Evolutionary conservation across 2,888 invertebrate genomes (phyloP).

Genomic region (Patella caerulea): DNA sequence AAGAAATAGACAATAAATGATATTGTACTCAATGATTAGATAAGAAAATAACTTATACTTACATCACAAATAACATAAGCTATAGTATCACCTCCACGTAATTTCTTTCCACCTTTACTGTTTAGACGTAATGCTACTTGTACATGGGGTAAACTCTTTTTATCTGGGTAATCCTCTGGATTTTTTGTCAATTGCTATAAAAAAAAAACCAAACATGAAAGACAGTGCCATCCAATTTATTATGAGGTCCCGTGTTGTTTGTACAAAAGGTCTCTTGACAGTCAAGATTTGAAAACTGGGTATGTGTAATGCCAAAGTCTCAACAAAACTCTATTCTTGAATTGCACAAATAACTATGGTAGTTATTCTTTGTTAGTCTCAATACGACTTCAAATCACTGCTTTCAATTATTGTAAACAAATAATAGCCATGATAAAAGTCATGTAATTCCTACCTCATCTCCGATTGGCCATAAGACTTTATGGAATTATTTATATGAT

Average conservation of each 20-base stretch:
- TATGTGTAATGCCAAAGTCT: background rate
- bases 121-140: slow-evolving; percentile 93
- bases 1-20: background rate
- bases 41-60: slow-evolving; percentile 21
- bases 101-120: slow-evolving; percentile 79
- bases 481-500: too few species aligned
- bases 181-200: slow-evolving; percentile 88
- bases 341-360: too few species aligned
- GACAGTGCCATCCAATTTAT: too few species aligned
- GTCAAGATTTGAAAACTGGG: too few species aligned
- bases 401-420: too few species aligned
- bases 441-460: too few species aligned
- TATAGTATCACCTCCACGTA: slow-evolving; percentile 94
- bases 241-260: too few species aligned
- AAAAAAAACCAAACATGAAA: slow-evolving; percentile 10
- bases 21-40: background rate
- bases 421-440: too few species aligned
- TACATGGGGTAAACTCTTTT: slow-evolving; percentile 87
- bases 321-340: background rate
- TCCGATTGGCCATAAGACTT: too few species aligned
- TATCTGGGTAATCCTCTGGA: slow-evolving; percentile 91
- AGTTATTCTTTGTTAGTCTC: too few species aligned
- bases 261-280: too few species aligned
- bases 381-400: too few species aligned
- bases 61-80: slow-evolving; percentile 93